A percentile compares a stretch with the other conserved stretches of the same genome.
phyloP scores from a whole-genome alignment of 1,140 invertebrate species.

The Liolophura sinensis region DNA sequence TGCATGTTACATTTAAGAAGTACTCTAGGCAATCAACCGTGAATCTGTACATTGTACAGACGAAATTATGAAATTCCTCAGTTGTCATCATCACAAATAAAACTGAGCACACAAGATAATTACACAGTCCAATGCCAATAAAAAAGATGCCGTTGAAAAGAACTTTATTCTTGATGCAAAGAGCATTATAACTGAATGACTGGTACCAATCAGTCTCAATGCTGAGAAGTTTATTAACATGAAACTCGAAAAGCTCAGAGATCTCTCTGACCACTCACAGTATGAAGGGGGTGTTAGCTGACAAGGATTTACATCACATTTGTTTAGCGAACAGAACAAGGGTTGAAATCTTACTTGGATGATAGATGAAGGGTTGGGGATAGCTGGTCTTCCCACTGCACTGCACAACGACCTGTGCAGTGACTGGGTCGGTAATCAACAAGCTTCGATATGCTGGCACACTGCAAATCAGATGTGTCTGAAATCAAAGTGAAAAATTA shows the following conservation, averaged over 20 bases:
- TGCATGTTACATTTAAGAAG: too few species aligned
- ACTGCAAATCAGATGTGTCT: conserved; percentile 92
- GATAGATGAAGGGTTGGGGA: conserved; percentile 81
- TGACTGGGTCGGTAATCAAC: conserved; percentile 69
- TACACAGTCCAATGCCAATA: too few species aligned
- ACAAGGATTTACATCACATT: conserved; percentile 1
- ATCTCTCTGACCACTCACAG: conserved; percentile 21
- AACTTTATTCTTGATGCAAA: too few species aligned
- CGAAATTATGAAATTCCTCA: too few species aligned
- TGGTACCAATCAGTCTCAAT: too few species aligned
- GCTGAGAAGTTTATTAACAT: too few species aligned
- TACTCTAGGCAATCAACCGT: too few species aligned
- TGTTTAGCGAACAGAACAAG: conserved; percentile 4
- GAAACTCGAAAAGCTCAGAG: not conserved
- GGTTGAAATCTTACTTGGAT: conserved; percentile 39
- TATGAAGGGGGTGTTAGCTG: conserved; percentile 25
- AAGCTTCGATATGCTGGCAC: conserved; percentile 78
- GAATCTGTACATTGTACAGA: too few species aligned
- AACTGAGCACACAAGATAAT: too few species aligned
- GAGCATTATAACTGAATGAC: too few species aligned
- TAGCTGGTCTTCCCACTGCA: conserved; percentile 89
- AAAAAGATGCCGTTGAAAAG: too few species aligned
- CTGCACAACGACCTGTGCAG: conserved; percentile 74
- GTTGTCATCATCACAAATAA: too few species aligned
- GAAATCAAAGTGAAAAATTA: conserved; percentile 48